Evolutionary conservation across 2,113 vertebrate genomes (phyloP).

Genomic region (Hemiprocne comata): DNA sequence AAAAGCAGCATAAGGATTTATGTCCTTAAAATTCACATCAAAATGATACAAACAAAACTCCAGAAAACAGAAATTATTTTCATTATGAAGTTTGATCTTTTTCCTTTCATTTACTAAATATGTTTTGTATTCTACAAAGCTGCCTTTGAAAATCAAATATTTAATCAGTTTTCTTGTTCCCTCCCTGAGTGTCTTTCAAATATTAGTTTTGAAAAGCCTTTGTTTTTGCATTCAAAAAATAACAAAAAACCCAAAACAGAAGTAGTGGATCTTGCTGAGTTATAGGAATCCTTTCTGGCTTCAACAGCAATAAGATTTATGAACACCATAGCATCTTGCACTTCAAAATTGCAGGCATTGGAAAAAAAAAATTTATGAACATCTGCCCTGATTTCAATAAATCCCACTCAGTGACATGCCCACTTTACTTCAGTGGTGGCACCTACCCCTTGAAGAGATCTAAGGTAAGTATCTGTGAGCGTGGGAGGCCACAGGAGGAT

Average conservation of each 20-base stretch:
- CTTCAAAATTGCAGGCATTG: background rate
- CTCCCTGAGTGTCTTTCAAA: conserved; percentile 18
- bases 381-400: conserved; percentile 10
- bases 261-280: background rate
- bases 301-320: background rate
- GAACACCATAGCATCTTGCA: background rate
- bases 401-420: background rate
- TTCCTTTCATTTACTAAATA: background rate
- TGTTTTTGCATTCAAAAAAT: background rate
- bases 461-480: conserved; percentile 4
- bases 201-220: conserved; percentile 20
- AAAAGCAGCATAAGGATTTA: background rate
- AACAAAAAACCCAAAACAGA: background rate
- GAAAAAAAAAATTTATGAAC: background rate
- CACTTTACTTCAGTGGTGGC: background rate
- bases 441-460: background rate
- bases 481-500: conserved; percentile 38
- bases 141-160: conserved; percentile 26
- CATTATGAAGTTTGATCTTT: background rate
- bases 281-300: background rate
- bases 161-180: background rate
- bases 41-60: background rate
- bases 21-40: background rate
- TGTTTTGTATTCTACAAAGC: background rate
- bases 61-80: background rate